Evolutionary conservation across 2,888 invertebrate species (phyloP), one percentile per base, ranked within the genome.

Genomic region (Phania funesta): DNA sequence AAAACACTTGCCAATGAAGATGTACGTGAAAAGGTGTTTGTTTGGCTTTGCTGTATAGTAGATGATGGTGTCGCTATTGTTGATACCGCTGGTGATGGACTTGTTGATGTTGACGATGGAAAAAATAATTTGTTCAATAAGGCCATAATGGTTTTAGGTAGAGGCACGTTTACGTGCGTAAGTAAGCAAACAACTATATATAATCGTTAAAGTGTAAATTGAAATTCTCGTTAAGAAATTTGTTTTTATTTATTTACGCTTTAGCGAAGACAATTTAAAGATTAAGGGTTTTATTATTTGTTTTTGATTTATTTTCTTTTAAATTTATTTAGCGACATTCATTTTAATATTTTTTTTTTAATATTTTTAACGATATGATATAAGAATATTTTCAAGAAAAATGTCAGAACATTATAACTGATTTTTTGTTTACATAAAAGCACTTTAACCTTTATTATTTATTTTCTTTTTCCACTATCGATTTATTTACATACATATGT

Each of bases 91-190:
- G 85, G 50, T 87, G 91, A 65, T 75, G 87, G 81, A 86, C 92
- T 92, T 92, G 92, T 93, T 91, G 93, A 94, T 90, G 93, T 92
- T 87, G 82, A 60, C 71, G 86, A 80, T 77, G 89, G 89, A 87
- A 90, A 90, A 91, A 95, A 94, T 86, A 95, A 91, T 92, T 94
- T 95, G 89, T 94, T 94, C 90, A 95, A 93, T 91, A 95, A 92
- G 92, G 95, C 94, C 95, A 95, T 95, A 91, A 81, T 85, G 86
- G 18, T 32, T 24, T 29, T 26, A 32, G 24, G 11, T 56, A 26
- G 3, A 44, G n/a, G n/a, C 6, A 20, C 26, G 54, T 20, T 1
- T 32, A 46, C 26, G 52, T 44, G 32, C 7, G 13, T 22, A n/a
- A 38, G 13, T n/a, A n/a, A n/a, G 38, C 7, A 48, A 26, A 56